A percentile compares a stretch with the other conserved stretches of the same genome.
phyloP scores from a whole-genome alignment of 2,797 vertebrate genomes.

The Enoplosus armatus region DNA sequence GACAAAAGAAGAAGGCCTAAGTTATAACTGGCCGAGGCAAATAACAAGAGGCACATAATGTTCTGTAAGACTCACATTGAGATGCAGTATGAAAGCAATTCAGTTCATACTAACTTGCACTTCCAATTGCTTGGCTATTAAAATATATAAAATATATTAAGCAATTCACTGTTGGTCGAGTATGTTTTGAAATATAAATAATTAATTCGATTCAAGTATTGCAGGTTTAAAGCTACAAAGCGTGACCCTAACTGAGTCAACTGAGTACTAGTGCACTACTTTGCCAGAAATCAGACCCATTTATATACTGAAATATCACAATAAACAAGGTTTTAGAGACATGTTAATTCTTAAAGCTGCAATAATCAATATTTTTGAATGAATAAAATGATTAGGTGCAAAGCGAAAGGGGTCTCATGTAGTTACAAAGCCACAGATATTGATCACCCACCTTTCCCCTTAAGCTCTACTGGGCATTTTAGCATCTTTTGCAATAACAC shows the following conservation, averaged over 20 bases:
- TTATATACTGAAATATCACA: slow-evolving; percentile 35
- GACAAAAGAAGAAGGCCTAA: slow-evolving; percentile 4
- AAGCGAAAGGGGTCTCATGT: background rate
- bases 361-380: slow-evolving; percentile 7
- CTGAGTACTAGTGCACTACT: slow-evolving; percentile 52
- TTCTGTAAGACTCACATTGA: slow-evolving; percentile 50
- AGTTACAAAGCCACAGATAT: slow-evolving; percentile 1
- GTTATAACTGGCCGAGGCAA: slow-evolving; percentile 21
- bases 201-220: slow-evolving; percentile 84
- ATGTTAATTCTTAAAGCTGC: slow-evolving; percentile 12
- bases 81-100: slow-evolving; percentile 35
- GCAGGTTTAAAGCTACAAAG: slow-evolving; percentile 83
- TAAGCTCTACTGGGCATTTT: background rate
- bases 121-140: slow-evolving; percentile 48
- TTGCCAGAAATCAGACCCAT: slow-evolving; percentile 43
- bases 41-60: slow-evolving; percentile 58
- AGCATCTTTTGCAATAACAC: background rate
- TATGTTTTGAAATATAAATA: slow-evolving; percentile 73
- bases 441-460: background rate
- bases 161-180: slow-evolving; percentile 58
- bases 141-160: slow-evolving; percentile 69
- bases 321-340: slow-evolving; percentile 30
- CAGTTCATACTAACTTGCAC: slow-evolving; percentile 28
- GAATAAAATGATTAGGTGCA: background rate
- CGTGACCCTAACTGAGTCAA: slow-evolving; percentile 38